Percentiles rank a stretch among this genome's conserved stretches.
Conservation (phyloP, 2,888 invertebrate genomes). For the Philaethria dido region DNA sequence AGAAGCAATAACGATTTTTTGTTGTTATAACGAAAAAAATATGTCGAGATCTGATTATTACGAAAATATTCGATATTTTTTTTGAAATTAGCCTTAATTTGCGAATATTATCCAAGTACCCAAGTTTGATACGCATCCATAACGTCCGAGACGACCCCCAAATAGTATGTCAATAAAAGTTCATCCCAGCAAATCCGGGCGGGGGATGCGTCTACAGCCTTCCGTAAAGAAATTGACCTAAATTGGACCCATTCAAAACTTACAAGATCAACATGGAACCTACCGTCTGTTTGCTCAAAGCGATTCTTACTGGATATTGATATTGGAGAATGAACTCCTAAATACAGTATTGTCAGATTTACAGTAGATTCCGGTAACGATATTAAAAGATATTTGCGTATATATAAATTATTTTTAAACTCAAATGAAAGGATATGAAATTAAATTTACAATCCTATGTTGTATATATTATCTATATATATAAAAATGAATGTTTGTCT, state of each 20-base stretch:
- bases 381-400: too few species aligned
- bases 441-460: neutral
- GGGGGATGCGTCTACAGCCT: conserved; percentile 41
- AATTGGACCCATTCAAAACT: conserved; percentile 48
- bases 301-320: conserved; percentile 42
- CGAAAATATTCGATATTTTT: too few species aligned
- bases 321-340: conserved; percentile 39
- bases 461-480: too few species aligned
- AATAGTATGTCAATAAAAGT: conserved; percentile 49
- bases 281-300: conserved; percentile 40
- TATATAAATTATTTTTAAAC: too few species aligned
- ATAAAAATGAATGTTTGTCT: too few species aligned
- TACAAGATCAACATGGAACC: conserved; percentile 44
- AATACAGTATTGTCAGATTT: conserved; percentile 31
- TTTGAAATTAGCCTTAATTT: neutral
- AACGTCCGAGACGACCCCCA: conserved; percentile 35
- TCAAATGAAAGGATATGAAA: too few species aligned
- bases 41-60: too few species aligned
- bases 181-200: conserved; percentile 48
- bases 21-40: too few species aligned
- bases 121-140: conserved; percentile 36
- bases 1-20: too few species aligned
- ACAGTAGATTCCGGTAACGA: neutral
- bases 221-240: conserved; percentile 47
- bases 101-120: conserved; percentile 35